phyloP scores from a whole-genome alignment of 92 coral and sea anemone species.

The Palythoa caribaeorum region DNA sequence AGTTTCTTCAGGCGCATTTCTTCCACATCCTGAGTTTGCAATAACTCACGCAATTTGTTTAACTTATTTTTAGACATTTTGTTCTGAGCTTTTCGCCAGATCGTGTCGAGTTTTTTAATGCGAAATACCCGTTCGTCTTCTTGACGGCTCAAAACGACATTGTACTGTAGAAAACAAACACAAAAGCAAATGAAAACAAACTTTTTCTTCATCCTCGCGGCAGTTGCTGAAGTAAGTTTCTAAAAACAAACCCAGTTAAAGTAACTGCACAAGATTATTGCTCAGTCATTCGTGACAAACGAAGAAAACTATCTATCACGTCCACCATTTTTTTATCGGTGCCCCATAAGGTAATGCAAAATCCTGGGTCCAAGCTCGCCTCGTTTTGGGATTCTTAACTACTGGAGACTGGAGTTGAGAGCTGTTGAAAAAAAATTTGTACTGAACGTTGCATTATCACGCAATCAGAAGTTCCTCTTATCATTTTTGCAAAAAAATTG shows the following conservation, averaged over 20 bases:
- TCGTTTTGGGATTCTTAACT: too few relatives aligned
- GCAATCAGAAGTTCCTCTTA: too few relatives aligned
- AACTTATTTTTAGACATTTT: conserved; percentile 78
- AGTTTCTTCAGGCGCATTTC: conserved; percentile 88
- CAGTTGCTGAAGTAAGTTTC: neutral
- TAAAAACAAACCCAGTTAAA: neutral
- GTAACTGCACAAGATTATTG: neutral
- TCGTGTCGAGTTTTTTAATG: conserved; percentile 73
- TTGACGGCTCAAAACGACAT: neutral
- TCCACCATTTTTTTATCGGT: too few relatives aligned
- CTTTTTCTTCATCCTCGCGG: neutral
- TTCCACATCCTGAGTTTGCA: conserved; percentile 80
- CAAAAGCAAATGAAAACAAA: conserved; percentile 1
- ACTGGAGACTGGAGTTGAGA: too few relatives aligned
- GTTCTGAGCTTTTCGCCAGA: conserved; percentile 90
- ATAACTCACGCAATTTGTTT: conserved; percentile 65
- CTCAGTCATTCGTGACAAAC: too few relatives aligned
- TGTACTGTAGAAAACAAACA: conserved; percentile 1
- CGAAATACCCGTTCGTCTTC: conserved; percentile 79
- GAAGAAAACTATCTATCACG: too few relatives aligned
- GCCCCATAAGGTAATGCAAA: too few relatives aligned
- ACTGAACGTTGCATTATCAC: too few relatives aligned
- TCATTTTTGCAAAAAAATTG: too few relatives aligned
- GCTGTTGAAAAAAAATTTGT: too few relatives aligned
- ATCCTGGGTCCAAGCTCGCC: too few relatives aligned